A percentile compares a stretch with the other conserved stretches of the same genome.
phyloP scores from a whole-genome alignment of 2,888 invertebrate genomes.

The Neoitamus cyanurus region DNA sequence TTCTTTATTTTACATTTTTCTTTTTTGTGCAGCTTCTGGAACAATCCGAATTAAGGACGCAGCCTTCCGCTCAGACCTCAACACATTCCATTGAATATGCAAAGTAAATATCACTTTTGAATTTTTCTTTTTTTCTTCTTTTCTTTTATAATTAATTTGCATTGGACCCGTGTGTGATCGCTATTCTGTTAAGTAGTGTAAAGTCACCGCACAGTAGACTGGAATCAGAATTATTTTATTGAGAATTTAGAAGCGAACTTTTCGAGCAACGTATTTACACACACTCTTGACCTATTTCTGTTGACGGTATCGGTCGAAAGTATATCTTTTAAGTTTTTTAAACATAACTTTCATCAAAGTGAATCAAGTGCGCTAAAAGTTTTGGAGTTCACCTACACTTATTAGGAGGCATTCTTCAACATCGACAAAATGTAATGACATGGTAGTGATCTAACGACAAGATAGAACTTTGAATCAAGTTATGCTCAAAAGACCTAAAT shows the following conservation, averaged over 20 bases:
- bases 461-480: no score
- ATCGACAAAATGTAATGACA: no score
- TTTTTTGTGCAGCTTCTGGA: slow-evolving; percentile 77
- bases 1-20: slow-evolving; percentile 64
- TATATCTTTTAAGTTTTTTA: no score
- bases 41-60: slow-evolving; percentile 70
- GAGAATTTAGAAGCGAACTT: neutral
- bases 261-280: neutral
- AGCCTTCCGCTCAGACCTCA: slow-evolving; percentile 68
- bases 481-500: no score
- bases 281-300: neutral
- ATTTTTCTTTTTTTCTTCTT: slow-evolving; percentile 56
- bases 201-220: neutral
- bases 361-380: no score
- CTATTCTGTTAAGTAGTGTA: neutral
- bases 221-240: neutral
- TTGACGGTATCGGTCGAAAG: neutral
- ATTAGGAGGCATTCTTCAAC: no score
- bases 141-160: slow-evolving; percentile 52
- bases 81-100: slow-evolving; percentile 70
- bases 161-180: slow-evolving; percentile 24
- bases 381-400: no score
- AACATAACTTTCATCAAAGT: no score
- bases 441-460: no score
- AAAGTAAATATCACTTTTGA: slow-evolving; percentile 72